Base-by-base conservation (phyloP, 2,113 vertebrate species). In the Pitta sordida region DNA sequence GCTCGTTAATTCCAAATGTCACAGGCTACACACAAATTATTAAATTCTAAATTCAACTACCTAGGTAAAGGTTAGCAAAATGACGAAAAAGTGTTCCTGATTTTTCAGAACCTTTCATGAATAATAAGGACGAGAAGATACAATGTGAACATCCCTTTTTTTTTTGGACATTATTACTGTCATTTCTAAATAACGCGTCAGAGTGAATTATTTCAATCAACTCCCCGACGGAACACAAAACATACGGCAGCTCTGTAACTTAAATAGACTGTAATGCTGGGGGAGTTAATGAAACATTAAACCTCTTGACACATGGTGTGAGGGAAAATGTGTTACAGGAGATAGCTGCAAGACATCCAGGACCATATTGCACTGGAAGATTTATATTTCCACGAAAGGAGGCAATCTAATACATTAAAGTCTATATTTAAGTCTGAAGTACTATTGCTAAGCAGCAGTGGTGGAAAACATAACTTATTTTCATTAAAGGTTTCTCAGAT, bases 281-380 rank as follows among this genome's bases (percentile, higher is more conserved):
- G 85, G 93, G 90, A 94, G 91, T 93, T 96, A 96, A 95, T 96
- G 94, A 96, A 96, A 95, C 94, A 96, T 94, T 94, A 93, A 93
- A 95, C 96, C 93, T 93, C 88, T 95, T 96, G 96, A 96, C 96
- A 96, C 92, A 91, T 83, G 86, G 85, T 90, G 87, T 94, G 91
- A 96, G 68, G 71, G 86, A 90, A 95, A 96, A 93, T 91, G 90
- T 92, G 91, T 86, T 95, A 91, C 71, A 94, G 78, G 84, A 95
- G 95, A 96, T 94, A 96, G 91, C 93, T 95, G 93, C 91, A 94
- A 96, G 96, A 96, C 96, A 94, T 87, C 58, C 90, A 94, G 94
- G 87, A 91, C 91, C 95, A 93, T 92, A 94, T 60, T 96, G 92
- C 91, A 92, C 69, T 79, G 88, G 84, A 93, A 91, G 95, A 95